Percentiles rank a stretch among this genome's conserved stretches.
Conservation (phyloP, 2,888 invertebrate species). For the Epinotia ramella region DNA sequence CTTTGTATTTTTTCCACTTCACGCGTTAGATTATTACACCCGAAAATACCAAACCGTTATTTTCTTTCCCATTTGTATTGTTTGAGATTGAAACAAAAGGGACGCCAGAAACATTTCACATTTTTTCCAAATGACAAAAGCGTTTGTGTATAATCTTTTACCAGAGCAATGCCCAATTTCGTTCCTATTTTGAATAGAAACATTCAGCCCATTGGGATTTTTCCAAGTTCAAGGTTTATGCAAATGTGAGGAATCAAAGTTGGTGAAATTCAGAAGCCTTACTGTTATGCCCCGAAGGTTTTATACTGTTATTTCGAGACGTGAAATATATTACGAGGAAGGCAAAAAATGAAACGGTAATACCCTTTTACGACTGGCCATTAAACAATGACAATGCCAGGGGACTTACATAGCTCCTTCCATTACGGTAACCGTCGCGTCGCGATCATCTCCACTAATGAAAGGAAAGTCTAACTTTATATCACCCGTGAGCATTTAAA, state of each 20-base stretch:
- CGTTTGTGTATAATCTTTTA: slow-evolving; percentile 36
- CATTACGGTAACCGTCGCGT: slow-evolving; percentile 39
- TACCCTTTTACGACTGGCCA: slow-evolving; percentile 65
- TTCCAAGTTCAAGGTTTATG: slow-evolving; percentile 42
- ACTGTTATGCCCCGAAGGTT: slow-evolving; percentile 41
- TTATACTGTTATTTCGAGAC: slow-evolving; percentile 40
- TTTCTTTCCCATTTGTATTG: slow-evolving; percentile 36
- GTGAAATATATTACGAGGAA: slow-evolving; percentile 40
- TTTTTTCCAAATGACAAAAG: slow-evolving; percentile 22
- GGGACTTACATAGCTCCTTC: slow-evolving; percentile 48
- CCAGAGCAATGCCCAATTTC: slow-evolving; percentile 8
- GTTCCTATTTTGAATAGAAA: slow-evolving; percentile 12
- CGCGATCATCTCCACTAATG: slow-evolving; percentile 40
- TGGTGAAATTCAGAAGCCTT: slow-evolving; percentile 35
- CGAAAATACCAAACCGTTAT: slow-evolving; percentile 39
- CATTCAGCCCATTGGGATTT: slow-evolving; percentile 16
- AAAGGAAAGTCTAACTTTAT: slow-evolving; percentile 50
- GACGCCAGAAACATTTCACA: slow-evolving; percentile 17
- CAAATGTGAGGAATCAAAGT: slow-evolving; percentile 39
- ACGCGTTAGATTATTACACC: slow-evolving; percentile 36
- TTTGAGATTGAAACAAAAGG: slow-evolving; percentile 37
- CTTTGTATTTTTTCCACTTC: slow-evolving; percentile 36
- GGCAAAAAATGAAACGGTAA: slow-evolving; percentile 50
- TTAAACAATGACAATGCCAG: slow-evolving; percentile 69
- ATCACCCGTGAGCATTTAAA: slow-evolving; percentile 47